Conservation (phyloP, 1,140 invertebrate species). For the Aplysia californica region DNA sequence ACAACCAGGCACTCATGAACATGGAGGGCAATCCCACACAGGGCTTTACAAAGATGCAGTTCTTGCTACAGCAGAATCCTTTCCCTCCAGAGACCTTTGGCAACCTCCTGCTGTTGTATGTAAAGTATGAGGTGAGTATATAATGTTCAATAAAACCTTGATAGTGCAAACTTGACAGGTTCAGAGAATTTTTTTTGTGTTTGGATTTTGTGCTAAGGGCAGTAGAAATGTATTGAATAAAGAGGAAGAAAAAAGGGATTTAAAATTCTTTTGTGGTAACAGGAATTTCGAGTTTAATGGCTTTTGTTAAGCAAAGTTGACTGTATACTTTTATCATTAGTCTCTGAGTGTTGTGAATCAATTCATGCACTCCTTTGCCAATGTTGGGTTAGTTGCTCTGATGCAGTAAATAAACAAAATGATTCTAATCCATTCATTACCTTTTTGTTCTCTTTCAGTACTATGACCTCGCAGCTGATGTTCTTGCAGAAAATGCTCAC, state of each 20-base stretch:
- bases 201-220: background rate
- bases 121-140: slow-evolving; percentile 83
- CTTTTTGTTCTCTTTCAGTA: slow-evolving; percentile 72
- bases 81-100: slow-evolving; percentile 98
- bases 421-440: too few species aligned
- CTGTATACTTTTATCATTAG: too few species aligned
- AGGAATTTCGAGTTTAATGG: too few species aligned
- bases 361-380: too few species aligned
- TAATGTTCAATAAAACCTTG: too few species aligned
- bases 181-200: background rate
- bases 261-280: too few species aligned
- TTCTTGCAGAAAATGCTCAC: slow-evolving; percentile 97
- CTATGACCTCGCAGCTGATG: slow-evolving; percentile 97
- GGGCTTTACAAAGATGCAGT: slow-evolving; percentile 97
- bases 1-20: slow-evolving; percentile 97
- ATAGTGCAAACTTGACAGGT: too few species aligned
- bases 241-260: too few species aligned
- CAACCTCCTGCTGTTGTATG: slow-evolving; percentile 94
- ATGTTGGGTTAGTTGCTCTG: too few species aligned
- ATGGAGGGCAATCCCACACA: slow-evolving; percentile 90
- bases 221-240: background rate
- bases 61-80: slow-evolving; percentile 90
- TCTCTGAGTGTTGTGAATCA: too few species aligned
- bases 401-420: too few species aligned
- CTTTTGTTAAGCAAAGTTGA: too few species aligned